A percentile compares a stretch with the other conserved stretches of the same genome.
Evolutionary conservation across 2,113 vertebrate genomes (phyloP).

Genomic region (Thamnaconus septentrionalis): DNA sequence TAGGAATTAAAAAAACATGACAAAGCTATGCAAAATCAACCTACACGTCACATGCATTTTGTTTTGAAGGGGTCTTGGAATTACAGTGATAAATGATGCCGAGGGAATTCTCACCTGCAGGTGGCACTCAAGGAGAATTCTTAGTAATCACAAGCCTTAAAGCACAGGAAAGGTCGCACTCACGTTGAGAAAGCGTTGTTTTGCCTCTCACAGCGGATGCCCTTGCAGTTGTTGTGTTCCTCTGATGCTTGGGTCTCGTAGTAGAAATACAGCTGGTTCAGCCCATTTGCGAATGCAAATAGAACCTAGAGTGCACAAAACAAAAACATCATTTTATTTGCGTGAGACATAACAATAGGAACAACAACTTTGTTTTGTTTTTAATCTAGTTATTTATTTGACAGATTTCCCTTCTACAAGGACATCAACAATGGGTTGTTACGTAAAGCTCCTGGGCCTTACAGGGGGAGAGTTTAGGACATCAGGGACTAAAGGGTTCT

Average conservation of each 20-base stretch:
- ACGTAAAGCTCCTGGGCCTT: constrained; percentile 10
- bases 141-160: not conserved
- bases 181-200: constrained; percentile 99
- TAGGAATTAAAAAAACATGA: no score
- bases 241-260: constrained; percentile 94
- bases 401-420: not conserved
- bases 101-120: not conserved
- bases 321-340: no score
- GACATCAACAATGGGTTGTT: constrained; percentile 4
- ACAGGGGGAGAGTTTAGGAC: constrained; percentile 33
- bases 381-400: no score
- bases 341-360: no score
- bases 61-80: no score
- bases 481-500: constrained; percentile 17
- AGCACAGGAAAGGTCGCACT: constrained; percentile 50
- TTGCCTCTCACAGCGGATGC: constrained; percentile 96
- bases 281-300: constrained; percentile 92
- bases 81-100: no score
- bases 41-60: no score
- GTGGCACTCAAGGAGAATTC: not conserved
- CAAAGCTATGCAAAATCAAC: no score
- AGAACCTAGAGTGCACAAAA: constrained; percentile 66
- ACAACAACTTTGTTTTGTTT: no score
- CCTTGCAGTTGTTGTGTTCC: constrained; percentile 96
- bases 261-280: constrained; percentile 98